Evolutionary conservation across 2,113 vertebrate species (phyloP).

Genomic region (Apteryx mantelli): DNA sequence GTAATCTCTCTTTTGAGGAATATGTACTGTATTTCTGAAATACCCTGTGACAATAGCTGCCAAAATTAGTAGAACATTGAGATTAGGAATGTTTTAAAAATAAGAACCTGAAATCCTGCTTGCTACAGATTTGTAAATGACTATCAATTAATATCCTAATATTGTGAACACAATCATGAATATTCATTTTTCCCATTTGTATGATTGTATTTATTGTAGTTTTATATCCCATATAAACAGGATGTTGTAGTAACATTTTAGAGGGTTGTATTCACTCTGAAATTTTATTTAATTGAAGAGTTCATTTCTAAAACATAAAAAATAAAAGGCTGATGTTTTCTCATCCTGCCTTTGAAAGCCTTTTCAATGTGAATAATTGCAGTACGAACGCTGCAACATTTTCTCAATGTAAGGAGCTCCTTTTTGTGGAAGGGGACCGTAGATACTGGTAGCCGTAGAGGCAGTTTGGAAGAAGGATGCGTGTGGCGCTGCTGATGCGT

Average conservation of each 20-base stretch:
- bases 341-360: not conserved
- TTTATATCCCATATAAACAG: not conserved
- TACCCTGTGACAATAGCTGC: conserved; percentile 17
- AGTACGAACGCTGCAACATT: fast-evolving
- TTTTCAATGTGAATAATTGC: not conserved
- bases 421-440: not conserved
- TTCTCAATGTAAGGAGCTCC: not conserved
- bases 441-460: not conserved
- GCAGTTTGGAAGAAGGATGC: not conserved
- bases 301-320: not conserved
- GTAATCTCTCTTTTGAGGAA: conserved; percentile 21
- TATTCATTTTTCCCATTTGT: not conserved
- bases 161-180: not conserved
- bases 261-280: not conserved
- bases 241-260: not conserved
- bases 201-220: not conserved
- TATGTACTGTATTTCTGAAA: conserved; percentile 3
- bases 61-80: conserved; percentile 7
- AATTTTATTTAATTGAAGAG: not conserved
- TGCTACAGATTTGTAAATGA: not conserved
- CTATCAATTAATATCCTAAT: not conserved
- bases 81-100: not conserved
- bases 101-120: not conserved
- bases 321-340: not conserved
- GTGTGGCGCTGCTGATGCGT: not conserved